phyloP scores from a whole-genome alignment of 1,140 invertebrate species.

The Zaprionus davidi region DNA sequence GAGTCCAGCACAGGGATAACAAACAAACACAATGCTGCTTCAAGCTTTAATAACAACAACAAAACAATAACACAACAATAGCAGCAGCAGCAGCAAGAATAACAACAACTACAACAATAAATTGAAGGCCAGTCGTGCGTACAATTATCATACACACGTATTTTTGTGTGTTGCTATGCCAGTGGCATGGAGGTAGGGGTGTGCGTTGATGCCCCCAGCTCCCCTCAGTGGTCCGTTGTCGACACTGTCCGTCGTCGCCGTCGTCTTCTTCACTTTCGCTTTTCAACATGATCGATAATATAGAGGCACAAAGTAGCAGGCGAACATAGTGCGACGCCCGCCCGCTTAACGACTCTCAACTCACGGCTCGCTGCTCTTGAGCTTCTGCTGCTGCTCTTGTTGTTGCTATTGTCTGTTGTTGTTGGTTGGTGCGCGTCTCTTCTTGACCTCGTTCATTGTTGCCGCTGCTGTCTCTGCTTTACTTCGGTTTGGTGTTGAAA shows the following conservation, averaged over 20 bases:
- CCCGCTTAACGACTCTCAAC: conserved; percentile 23
- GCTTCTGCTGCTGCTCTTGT: neutral
- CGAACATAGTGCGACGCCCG: conserved; percentile 46
- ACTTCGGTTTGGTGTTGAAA: conserved; percentile 42
- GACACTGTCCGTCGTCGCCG: conserved; percentile 18
- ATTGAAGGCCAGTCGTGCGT: conserved; percentile 48
- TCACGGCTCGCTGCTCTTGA: conserved; percentile 12
- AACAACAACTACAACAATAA: conserved; percentile 11
- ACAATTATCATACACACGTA: conserved; percentile 37
- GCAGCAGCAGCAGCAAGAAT: conserved; percentile 6
- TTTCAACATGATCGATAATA: conserved; percentile 79
- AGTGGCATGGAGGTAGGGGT: too few species aligned
- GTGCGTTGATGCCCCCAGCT: neutral
- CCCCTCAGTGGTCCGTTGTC: conserved; percentile 1
- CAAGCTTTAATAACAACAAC: conserved; percentile 23
- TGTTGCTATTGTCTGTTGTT: neutral
- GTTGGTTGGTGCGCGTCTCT: conserved; percentile 21
- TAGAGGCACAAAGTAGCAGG: conserved; percentile 72
- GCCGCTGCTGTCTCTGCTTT: conserved; percentile 28
- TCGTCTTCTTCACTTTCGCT: conserved; percentile 64
- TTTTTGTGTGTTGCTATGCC: conserved; percentile 14
- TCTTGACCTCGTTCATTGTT: conserved; percentile 62
- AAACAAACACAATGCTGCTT: neutral
- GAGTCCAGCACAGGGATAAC: conserved; percentile 18
- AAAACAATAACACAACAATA: conserved; percentile 5